Evolutionary conservation across 2,888 invertebrate species (phyloP), one percentile per base, ranked within the genome.

Genomic region (Philopedon plagiatum): DNA sequence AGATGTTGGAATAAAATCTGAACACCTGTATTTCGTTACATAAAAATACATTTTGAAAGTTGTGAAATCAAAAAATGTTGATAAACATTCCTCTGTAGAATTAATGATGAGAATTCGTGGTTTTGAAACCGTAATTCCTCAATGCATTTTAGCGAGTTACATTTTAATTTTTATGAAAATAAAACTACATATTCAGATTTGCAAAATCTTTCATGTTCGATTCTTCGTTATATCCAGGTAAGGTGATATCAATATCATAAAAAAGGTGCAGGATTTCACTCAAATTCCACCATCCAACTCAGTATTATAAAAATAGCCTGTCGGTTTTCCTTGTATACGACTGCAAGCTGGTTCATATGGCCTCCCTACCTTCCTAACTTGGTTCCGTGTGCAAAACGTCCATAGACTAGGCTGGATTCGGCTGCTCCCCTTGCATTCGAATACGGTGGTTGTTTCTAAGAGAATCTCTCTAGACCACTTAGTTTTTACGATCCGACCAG

Each of bases 311-410:
- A 88, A 87, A 87, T 88, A 88, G 86, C 79, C 78, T 81, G 84
- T 86, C 60, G 69, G 57, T 77, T 77, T 77, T 76, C 75, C 67
- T 64, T 60, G 63, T 49, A 39, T 57, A 72, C 81, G 83, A 76
- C 41, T 44, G 57, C 63, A 57, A 71, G 76, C 73, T 75, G 75
- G 75, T 78, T 66, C 74, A 37, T 58, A 61, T 21, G 70, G 72
- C 78, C 82, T 81, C 80, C 79, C 78, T 75, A 75, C 75, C 71
- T 75, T 69, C 70, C 69, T 19, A 62, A 63, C 61, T 75, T 80
- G 76, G 89, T 87, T 89, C 87, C 89, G 89, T 89, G 89, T 89
- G 89, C 89, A 89, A 87, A 85, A 83, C 82, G 83, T 87, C 86
- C 86, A 89, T 89, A 89, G 89, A 89, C 89, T 89, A 89, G 87